Evolutionary conservation across 2,888 invertebrate species (phyloP), one percentile per base, ranked within the genome.

Genomic region (Macaria notata): DNA sequence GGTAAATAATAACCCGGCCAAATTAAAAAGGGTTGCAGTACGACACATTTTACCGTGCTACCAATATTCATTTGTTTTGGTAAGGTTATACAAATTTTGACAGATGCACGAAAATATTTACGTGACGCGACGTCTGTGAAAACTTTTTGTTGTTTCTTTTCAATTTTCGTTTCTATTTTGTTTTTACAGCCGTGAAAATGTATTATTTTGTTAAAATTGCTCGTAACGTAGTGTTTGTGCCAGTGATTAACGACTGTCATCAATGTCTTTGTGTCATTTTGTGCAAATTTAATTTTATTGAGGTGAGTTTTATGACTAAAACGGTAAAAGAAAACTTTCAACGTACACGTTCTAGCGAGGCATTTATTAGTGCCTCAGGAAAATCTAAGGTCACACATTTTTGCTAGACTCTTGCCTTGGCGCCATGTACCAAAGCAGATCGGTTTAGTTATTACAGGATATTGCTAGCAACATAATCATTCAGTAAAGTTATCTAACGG

Each of bases 101-200:
- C 88, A 88, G 84, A 79, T 84, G 73, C 52, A 76, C 78, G 77
- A 81, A 84, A 83, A 83, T 84, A 83, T 81, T 83, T 83, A 83
- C 73, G 75, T 80, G 76, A 75, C 73, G 75, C 81, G 78, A 77
- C 50, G 50, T 49, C 41, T 19, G 31, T 33, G 9, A 44, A 50
- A 50, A 44, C 39, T 66, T 19, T 19, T 65, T 38, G 43, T 60
- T 57, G 41, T 61, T 59, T 31, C 48, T 57, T 46, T 49, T 44
- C 45, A 39, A 56, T 49, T 58, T 57, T 33, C 30, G 39, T 48
- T 51, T 31, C 31, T 48, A 46, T 43, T 49, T 36, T 36, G 9
- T 52, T 30, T 42, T 49, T 6, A 9, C 9, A 9, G 41, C 6
- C n/a, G n/a, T 8, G 41, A 41, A 41, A 41, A 8, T 41, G 41